phyloP scores from a whole-genome alignment of 2,113 vertebrate genomes.

The Pelodiscus sinensis region DNA sequence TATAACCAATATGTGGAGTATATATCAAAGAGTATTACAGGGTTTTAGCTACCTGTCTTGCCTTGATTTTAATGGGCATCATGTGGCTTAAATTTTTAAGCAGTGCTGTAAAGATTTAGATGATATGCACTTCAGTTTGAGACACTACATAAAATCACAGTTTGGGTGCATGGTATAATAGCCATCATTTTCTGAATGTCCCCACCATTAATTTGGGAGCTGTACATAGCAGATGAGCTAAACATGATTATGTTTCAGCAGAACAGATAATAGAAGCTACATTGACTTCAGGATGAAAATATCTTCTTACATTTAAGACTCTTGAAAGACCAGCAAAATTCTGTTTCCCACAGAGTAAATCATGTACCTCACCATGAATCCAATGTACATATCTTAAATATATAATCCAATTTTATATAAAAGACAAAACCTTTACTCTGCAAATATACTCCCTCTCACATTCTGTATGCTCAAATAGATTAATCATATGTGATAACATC shows the following conservation, averaged over 20 bases:
- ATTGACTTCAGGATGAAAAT: not conserved
- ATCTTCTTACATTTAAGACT: not conserved
- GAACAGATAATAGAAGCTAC: not conserved
- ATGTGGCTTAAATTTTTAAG: not conserved
- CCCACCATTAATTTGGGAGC: not conserved
- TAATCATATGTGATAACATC: not conserved
- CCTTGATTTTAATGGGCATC: not conserved
- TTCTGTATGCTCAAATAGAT: accelerated
- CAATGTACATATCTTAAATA: not conserved
- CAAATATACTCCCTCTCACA: accelerated
- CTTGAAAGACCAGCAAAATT: not conserved
- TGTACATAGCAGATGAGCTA: not conserved
- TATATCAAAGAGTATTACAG: not conserved
- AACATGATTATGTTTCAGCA: not conserved
- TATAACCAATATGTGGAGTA: not conserved
- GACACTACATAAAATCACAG: not conserved
- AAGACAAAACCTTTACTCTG: not conserved
- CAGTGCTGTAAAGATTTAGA: accelerated
- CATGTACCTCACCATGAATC: not conserved
- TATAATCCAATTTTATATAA: not conserved
- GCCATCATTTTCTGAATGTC: not conserved
- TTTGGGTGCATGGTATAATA: not conserved
- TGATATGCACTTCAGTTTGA: not conserved
- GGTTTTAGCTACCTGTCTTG: not conserved
- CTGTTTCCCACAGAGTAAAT: not conserved